Evolutionary conservation across 1,140 invertebrate species (phyloP).

Genomic region (Nixonia krombeini): DNA sequence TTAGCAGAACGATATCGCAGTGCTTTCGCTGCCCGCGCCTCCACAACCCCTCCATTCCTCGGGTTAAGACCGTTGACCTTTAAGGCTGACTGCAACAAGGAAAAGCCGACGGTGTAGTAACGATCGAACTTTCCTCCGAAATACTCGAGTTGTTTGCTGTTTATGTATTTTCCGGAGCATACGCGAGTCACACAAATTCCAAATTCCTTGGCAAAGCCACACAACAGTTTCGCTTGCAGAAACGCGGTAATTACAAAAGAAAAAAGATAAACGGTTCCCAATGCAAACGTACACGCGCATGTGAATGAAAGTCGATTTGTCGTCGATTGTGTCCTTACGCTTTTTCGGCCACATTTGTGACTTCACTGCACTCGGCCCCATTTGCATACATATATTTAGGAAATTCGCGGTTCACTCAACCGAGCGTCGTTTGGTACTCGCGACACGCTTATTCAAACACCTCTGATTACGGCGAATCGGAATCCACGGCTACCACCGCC

Average conservation of each 20-base stretch:
- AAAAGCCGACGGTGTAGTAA: conserved; percentile 2
- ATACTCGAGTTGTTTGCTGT: conserved; percentile 2
- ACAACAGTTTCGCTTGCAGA: too few species aligned
- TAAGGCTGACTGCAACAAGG: conserved; percentile 48
- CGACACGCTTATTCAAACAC: background rate
- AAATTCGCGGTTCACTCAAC: background rate
- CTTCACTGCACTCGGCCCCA: too few species aligned
- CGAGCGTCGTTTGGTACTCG: background rate
- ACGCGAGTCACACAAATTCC: too few species aligned
- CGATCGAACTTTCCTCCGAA: too few species aligned
- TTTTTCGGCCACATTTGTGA: too few species aligned
- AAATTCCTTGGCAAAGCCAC: too few species aligned
- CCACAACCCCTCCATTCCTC: conserved; percentile 71
- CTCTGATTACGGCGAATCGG: background rate
- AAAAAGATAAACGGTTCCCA: too few species aligned
- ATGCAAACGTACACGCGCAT: too few species aligned
- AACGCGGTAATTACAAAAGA: too few species aligned
- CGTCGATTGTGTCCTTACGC: too few species aligned
- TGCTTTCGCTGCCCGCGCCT: conserved; percentile 69
- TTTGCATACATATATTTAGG: background rate
- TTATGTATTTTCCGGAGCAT: too few species aligned
- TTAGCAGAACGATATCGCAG: conserved; percentile 67
- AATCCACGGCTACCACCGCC: background rate
- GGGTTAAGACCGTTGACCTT: conserved; percentile 57
- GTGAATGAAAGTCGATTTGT: too few species aligned